Evolutionary conservation across 2,113 vertebrate genomes (phyloP).

Genomic region (Vidua macroura): DNA sequence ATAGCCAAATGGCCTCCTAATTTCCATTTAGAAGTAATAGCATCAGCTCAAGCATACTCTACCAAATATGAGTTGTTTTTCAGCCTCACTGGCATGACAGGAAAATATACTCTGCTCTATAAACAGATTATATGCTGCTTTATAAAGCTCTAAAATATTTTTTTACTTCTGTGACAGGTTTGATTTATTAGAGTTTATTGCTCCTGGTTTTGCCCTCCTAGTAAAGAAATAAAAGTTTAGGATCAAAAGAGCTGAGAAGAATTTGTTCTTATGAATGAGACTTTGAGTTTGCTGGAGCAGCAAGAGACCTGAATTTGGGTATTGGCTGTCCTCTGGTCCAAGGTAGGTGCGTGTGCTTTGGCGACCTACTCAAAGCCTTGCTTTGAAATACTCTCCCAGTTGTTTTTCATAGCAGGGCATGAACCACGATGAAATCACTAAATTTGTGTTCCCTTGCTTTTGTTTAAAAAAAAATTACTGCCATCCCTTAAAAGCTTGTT

Average conservation of each 20-base stretch:
- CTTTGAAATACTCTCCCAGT: conserved; percentile 5
- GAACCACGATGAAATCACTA: conserved; percentile 39
- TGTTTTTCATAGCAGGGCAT: conserved; percentile 51
- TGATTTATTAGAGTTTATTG: not conserved
- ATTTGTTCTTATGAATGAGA: not conserved
- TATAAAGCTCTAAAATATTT: conserved; percentile 35
- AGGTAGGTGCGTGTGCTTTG: not conserved
- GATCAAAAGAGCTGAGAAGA: not conserved
- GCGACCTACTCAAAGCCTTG: not conserved
- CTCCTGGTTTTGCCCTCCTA: conserved; percentile 22
- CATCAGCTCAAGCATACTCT: not conserved
- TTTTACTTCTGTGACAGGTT: conserved; percentile 33
- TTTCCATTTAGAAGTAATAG: conserved; percentile 4
- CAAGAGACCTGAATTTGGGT: not conserved
- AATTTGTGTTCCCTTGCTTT: conserved; percentile 11
- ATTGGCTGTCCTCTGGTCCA: fast-evolving
- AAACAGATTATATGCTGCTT: conserved; percentile 25
- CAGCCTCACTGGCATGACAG: not conserved
- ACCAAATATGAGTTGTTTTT: conserved; percentile 1
- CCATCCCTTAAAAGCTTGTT: conserved; percentile 57
- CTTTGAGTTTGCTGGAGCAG: not conserved
- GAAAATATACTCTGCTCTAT: conserved; percentile 29
- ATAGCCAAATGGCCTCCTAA: not conserved
- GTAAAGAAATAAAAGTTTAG: conserved; percentile 7
- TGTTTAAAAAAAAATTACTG: conserved; percentile 36